phyloP scores from a whole-genome alignment of 2,797 vertebrate genomes.

The Pseudopleuronectes americanus region DNA sequence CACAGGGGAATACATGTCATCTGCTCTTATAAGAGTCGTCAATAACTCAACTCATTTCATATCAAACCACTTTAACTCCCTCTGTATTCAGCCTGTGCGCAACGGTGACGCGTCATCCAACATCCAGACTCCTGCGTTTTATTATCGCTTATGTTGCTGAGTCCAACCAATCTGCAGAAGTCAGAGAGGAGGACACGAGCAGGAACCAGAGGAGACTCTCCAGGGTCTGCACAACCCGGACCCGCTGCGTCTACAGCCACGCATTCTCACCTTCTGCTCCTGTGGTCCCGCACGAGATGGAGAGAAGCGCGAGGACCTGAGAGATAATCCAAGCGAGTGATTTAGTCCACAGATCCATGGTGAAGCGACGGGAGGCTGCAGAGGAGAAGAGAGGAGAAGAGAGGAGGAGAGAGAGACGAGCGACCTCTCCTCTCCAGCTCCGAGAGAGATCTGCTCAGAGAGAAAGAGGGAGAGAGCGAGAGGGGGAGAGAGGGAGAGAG shows the following conservation, averaged over 20 bases:
- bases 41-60: too few relatives aligned
- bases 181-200: too few relatives aligned
- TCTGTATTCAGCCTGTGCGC: too few relatives aligned
- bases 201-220: too few relatives aligned
- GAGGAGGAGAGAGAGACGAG: neutral
- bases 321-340: slow-evolving; percentile 56
- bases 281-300: slow-evolving; percentile 50
- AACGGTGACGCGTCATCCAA: too few relatives aligned
- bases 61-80: too few relatives aligned
- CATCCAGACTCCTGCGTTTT: too few relatives aligned
- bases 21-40: neutral
- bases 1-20: neutral
- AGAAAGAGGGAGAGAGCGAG: neutral
- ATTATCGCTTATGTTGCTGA: too few relatives aligned
- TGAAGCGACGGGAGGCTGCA: slow-evolving; percentile 2
- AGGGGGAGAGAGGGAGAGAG: neutral
- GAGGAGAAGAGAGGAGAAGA: neutral
- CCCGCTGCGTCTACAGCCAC: neutral
- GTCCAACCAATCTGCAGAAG: too few relatives aligned
- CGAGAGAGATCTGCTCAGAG: neutral
- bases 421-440: neutral
- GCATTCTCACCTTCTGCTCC: slow-evolving; percentile 65
- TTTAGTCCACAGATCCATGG: slow-evolving; percentile 59
- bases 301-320: slow-evolving; percentile 47
- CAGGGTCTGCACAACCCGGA: neutral